Conservation (phyloP, 35 echinoderm and acorn worm species). For the Ptychodera flava region DNA sequence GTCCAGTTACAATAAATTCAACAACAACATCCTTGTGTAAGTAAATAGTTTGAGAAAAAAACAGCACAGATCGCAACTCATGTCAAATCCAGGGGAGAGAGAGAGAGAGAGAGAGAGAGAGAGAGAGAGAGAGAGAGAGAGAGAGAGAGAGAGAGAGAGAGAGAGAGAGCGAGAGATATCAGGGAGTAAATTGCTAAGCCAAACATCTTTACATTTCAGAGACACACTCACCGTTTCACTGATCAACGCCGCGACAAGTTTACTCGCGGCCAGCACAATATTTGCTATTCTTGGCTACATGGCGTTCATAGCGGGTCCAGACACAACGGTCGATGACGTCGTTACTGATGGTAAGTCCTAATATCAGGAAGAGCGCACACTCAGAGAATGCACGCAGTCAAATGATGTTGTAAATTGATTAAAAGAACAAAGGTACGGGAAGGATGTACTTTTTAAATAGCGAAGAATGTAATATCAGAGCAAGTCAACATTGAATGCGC, state of each 20-base stretch:
- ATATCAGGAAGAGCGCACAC: neutral
- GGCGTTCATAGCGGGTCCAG: slow-evolving; percentile 35
- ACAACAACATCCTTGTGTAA: slow-evolving; percentile 58
- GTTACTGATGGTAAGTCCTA: slow-evolving; percentile 53
- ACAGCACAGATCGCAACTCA: no score
- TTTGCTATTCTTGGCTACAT: slow-evolving; percentile 84
- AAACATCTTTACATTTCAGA: slow-evolving; percentile 36
- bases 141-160: no score
- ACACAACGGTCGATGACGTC: slow-evolving; percentile 59
- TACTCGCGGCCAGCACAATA: slow-evolving; percentile 77
- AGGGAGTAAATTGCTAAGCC: no score
- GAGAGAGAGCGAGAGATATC: no score
- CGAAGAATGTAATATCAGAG: no score
- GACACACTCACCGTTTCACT: slow-evolving; percentile 70
- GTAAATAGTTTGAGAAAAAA: neutral
- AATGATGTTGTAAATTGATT: neutral
- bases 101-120: no score
- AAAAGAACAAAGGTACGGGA: no score
- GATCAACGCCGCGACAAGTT: slow-evolving; percentile 69
- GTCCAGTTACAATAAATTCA: slow-evolving; percentile 92
- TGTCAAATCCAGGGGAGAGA: no score
- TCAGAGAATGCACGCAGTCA: neutral
- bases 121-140: no score
- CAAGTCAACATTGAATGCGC: no score
- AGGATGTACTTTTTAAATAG: no score